A percentile compares a stretch with the other conserved stretches of the same genome.
Conservation (phyloP, 2,113 vertebrate genomes). For the Syngnathus scovelli region DNA sequence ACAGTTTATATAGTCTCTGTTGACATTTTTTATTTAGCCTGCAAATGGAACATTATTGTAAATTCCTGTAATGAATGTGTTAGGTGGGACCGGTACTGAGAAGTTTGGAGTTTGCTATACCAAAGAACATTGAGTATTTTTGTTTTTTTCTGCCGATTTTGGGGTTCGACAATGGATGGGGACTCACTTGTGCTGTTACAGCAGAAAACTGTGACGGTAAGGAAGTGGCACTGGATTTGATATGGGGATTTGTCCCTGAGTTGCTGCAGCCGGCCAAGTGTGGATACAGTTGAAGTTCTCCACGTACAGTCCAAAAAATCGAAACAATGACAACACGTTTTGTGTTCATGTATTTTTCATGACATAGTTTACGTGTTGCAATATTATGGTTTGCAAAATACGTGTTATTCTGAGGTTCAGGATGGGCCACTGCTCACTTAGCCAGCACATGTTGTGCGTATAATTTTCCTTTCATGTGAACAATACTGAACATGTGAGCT, state of each 20-base stretch:
- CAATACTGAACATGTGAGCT: slow-evolving; percentile 9
- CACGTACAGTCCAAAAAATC: background rate
- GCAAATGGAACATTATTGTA: background rate
- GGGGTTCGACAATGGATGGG: background rate
- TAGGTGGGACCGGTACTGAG: background rate
- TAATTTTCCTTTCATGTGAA: background rate
- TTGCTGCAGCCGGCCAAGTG: background rate
- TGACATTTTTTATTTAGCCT: background rate
- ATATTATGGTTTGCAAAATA: background rate
- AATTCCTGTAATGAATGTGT: background rate
- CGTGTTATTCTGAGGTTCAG: background rate
- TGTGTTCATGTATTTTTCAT: background rate
- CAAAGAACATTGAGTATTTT: background rate
- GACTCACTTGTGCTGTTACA: background rate
- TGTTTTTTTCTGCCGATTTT: background rate
- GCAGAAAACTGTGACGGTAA: background rate
- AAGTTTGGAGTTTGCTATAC: background rate
- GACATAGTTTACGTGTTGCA: background rate
- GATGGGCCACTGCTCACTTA: too few species aligned
- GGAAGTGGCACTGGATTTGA: background rate
- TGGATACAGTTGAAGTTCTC: too few species aligned
- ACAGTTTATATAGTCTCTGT: too few species aligned
- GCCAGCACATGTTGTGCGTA: slow-evolving; percentile 1
- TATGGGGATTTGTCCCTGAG: background rate
- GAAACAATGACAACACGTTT: background rate